Evolutionary conservation across 2,797 vertebrate genomes (phyloP), one percentile per base, ranked within the genome.

Genomic region (Danio choprae): DNA sequence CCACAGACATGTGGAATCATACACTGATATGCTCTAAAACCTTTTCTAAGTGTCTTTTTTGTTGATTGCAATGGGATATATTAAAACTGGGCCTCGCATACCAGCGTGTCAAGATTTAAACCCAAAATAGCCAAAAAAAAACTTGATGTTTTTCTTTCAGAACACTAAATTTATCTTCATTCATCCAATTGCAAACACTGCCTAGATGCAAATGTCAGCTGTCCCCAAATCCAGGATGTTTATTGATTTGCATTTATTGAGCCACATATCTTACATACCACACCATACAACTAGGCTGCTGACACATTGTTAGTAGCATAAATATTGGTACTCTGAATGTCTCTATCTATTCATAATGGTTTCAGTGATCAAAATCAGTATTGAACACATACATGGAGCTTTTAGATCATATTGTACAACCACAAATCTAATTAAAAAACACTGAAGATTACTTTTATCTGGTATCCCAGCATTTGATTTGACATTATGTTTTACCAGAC

Each of bases 241-340:
- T 58, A 51, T n/a, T 62, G 4, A 60, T 79, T 70, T 70, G 65
- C 67, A 70, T 79, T 38, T 0, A 60, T 51, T 69, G 7, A 20
- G 3, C 12, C 4, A 1, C 29, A 50, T 40, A 58, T 62, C 36
- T 56, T 20, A 4, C 41, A 20, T 40, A 46, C 4, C 8, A 18
- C 8, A 56, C 51, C 53, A 22, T 15, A 29, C 29, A 44, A 29
- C 43, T 58, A 16, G 51, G n/a, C 53, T 58, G 16, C 16, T 67
- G 51, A 15, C 22, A 77, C 20, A 67, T 20, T 15, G 7, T 29
- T 5, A 12, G 62, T 13, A 59, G 13, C 13, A 53, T 68, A 18
- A 20, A 67, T 11, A 67, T 9, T 48, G 44, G 41, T 46, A 4
- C 6, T 67, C 22, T 6, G 8, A 22, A 75, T 20, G 1, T 44